Base-by-base conservation (phyloP, 2,113 vertebrate species). In the Clarias magur region DNA sequence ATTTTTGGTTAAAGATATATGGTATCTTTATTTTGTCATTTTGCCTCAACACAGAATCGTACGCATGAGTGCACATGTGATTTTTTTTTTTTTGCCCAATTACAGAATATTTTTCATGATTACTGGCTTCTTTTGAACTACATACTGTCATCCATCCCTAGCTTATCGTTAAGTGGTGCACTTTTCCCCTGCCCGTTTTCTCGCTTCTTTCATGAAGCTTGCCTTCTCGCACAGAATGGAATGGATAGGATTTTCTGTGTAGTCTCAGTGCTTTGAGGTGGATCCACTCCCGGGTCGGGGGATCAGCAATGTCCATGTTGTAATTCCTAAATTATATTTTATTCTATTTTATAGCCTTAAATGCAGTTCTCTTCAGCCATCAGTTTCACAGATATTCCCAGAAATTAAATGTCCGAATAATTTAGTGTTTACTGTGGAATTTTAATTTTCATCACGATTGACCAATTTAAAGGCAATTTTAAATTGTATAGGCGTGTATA, bases 101-200 rank as follows among this genome's bases (percentile, higher is more conserved):
- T 62, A 27, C 82, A 70, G 42, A 30, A 68, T 70, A 65, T 19
- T 57, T 83, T 70, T 27, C 10, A 23, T 42, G 42, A 83, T 70
- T 56, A 27, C 82, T 56, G 82, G 65, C 82, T 30, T 27, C 42
- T 83, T 83, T 70, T 83, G 65, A 70, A 65, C 42, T 48, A 48
- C 82, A 70, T 48, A 67, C 48, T 83, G 48, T 48, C 65, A 68
- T 70, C 65, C 65, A 70, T 65, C 19, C 19, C 62, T 12, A 54
- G 65, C 25, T 70, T 70, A 12, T 56, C 17, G 3, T 57, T 57
- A 48, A 83, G 56, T 83, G 82, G 2, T 82, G 80, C 80, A 82
- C 59, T 60, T 80, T 60, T 16, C 8, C 79, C 42, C 27, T 60
- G n/a, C 78, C 78, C 16, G 54, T 27, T 34, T 30, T 81, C 19